Base-by-base conservation (phyloP, 1,140 invertebrate genomes). In the Camponotus floridanus region DNA sequence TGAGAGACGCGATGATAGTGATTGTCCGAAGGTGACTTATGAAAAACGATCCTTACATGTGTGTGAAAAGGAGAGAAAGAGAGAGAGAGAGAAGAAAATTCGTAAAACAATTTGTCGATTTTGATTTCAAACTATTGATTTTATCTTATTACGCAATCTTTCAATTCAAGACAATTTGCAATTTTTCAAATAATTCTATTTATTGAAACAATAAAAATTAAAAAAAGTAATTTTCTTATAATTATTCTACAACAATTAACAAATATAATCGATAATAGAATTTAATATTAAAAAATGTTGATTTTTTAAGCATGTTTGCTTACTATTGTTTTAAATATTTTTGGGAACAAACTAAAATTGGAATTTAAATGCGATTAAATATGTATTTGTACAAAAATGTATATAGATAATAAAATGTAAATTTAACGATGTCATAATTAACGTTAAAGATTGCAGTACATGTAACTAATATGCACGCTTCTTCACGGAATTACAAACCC, bases 41-140 rank as follows among this genome's bases (percentile, higher is more conserved):
- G 92, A 93, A 94, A 95, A 94, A 91, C 87, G 92, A 94, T 95
- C 92, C 90, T 88, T 93, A 3, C 15, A 15, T 15, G 13, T 51
- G 13, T 18, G 13, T 15, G 15, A 51, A 9, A 45, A 9, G 11
- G 42, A 45, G 42, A 11, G 9, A 11, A 2, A 45, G 8, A 9
- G 42, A 45, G 93, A 92, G 92, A 92, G 88, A 71, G 42, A 76
- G 79, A 65, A 59, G 31, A 65, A 62, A 84, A 59, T 57, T 68
- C 48, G 42, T 26, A 15, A 87, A 68, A 45, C 21, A 18, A 26
- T 55, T 68, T n/a, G 4, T 45, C 48, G 42, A 45, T 9, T 67
- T 36, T 33, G 64, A 64, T 62, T 87, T 59, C 55, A 78, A 64
- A 36, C 21, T 45, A 33, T 78, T 9, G 18, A 84, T 76, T 62